Conservation (phyloP, 2,797 vertebrate species). For the Gymnothorax javanicus region DNA sequence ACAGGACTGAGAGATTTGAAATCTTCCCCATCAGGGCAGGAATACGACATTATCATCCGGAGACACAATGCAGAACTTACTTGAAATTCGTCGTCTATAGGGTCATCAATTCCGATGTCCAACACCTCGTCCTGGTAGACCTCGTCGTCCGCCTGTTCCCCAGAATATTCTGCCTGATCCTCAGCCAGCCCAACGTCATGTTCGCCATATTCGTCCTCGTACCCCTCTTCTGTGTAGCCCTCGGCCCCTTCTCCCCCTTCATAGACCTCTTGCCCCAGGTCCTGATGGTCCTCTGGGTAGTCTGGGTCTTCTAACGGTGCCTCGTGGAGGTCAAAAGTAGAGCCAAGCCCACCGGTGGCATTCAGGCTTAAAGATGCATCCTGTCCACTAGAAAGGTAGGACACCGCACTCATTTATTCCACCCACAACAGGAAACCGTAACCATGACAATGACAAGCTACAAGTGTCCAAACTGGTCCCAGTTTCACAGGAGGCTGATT, state of each 20-base stretch:
- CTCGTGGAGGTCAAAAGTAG: constrained; percentile 79
- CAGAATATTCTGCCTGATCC: constrained; percentile 82
- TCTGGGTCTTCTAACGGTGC: constrained; percentile 71
- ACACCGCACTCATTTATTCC: background rate
- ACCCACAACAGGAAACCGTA: background rate
- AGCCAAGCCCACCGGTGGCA: constrained; percentile 70
- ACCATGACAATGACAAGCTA: background rate
- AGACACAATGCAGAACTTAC: constrained; percentile 71
- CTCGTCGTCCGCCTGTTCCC: constrained; percentile 77
- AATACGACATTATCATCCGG: constrained; percentile 61
- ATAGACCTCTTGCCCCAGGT: constrained; percentile 72
- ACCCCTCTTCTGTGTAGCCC: constrained; percentile 68
- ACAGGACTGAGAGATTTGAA: constrained; percentile 79
- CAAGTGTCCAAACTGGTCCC: background rate
- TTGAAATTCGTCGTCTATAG: constrained; percentile 92
- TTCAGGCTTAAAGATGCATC: constrained; percentile 78
- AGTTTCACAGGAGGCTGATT: background rate
- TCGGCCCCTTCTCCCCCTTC: constrained; percentile 61
- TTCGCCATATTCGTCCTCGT: constrained; percentile 77
- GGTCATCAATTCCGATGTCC: constrained; percentile 94
- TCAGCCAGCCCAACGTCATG: constrained; percentile 72
- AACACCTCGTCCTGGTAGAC: constrained; percentile 88
- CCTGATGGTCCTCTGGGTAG: constrained; percentile 79
- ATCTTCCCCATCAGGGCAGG: constrained; percentile 70
- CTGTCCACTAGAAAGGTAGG: constrained; percentile 70